Percentiles rank a stretch among this genome's conserved stretches.
These are phyloP conservation scores for Ecliptopera silaceata DNA, from an alignment of 2,888 invertebrate species.

Conservation along the genomic window DNA sequence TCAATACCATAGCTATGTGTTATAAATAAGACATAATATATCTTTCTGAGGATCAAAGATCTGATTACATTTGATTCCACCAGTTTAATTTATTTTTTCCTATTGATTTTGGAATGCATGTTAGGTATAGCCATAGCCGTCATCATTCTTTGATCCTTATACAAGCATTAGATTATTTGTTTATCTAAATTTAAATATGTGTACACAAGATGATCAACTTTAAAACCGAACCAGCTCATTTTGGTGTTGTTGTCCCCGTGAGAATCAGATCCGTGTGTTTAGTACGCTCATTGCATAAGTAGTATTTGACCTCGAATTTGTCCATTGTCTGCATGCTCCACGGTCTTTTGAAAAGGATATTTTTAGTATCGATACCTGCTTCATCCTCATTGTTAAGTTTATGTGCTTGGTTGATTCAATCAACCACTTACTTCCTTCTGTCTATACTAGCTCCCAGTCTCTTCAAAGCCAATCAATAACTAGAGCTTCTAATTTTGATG, in stretches of 20 bases:
- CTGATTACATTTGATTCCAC: too few species aligned
- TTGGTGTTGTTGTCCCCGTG: slow-evolving; percentile 41
- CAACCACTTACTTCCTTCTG: too few species aligned
- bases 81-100: too few species aligned
- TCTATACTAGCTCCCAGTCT: too few species aligned
- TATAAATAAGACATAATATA: too few species aligned
- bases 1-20: background rate
- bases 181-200: background rate
- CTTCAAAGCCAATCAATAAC: too few species aligned
- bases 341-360: slow-evolving; percentile 6
- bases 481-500: too few species aligned
- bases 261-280: slow-evolving; percentile 37
- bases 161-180: background rate
- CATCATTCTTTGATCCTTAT: too few species aligned
- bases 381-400: background rate
- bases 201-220: background rate
- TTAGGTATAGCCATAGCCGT: too few species aligned
- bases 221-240: slow-evolving; percentile 23
- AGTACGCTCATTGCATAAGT: slow-evolving; percentile 43
- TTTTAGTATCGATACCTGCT: background rate
- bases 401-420: background rate
- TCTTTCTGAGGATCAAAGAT: too few species aligned
- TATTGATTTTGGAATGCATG: too few species aligned
- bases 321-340: slow-evolving; percentile 34
- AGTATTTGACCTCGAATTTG: slow-evolving; percentile 23